Evolutionary conservation across 2,113 vertebrate genomes (phyloP).

Genomic region (Anhinga rufa): DNA sequence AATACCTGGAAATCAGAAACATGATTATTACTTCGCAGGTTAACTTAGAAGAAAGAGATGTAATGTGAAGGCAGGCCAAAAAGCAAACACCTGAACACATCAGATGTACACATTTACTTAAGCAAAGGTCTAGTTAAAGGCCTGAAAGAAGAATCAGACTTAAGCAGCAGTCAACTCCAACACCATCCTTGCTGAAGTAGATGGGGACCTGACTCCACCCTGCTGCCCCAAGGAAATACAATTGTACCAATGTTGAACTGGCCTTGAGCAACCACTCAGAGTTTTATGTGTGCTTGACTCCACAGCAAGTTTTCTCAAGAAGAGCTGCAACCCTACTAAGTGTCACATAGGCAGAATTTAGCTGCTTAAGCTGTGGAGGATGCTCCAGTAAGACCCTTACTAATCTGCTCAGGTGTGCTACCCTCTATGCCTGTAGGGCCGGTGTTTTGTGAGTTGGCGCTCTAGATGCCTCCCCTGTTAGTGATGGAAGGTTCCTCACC

Average conservation of each 20-base stretch:
- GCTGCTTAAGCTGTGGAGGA: not conserved
- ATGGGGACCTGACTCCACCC: not conserved
- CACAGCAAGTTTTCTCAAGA: not conserved
- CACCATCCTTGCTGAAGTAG: not conserved
- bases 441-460: not conserved
- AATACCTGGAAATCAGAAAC: not conserved
- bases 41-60: not conserved
- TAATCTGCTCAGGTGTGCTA: not conserved
- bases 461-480: not conserved
- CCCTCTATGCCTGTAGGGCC: not conserved
- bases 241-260: not conserved
- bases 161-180: not conserved
- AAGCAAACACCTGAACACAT: not conserved
- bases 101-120: not conserved
- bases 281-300: not conserved
- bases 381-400: not conserved
- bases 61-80: not conserved
- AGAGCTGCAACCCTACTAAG: not conserved
- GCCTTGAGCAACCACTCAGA: not conserved
- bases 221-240: not conserved
- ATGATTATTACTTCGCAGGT: not conserved
- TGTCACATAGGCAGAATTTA: not conserved
- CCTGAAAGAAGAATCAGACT: not conserved
- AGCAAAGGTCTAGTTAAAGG: not conserved
- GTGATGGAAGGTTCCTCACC: rapidly evolving